Percentiles rank a stretch among this genome's conserved stretches.
phyloP scores from a whole-genome alignment of 1,140 invertebrate species.

The Drosophila ananassae region DNA sequence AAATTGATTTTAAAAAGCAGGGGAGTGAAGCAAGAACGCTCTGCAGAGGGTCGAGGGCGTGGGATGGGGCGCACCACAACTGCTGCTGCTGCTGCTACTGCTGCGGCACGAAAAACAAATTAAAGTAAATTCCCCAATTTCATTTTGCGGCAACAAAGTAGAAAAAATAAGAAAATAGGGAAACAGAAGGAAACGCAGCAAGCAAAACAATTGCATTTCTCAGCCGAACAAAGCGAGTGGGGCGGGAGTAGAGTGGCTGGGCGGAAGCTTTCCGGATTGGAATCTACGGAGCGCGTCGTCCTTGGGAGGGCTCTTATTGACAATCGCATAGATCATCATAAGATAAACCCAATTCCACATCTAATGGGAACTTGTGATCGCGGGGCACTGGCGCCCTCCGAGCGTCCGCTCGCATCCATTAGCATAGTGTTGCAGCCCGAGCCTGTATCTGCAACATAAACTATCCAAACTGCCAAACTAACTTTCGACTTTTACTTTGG shows the following conservation, averaged over 20 bases:
- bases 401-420: constrained; percentile 9
- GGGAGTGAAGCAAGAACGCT: constrained; percentile 2
- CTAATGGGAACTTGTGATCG: constrained; percentile 35
- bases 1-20: constrained; percentile 80
- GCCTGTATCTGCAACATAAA: constrained; percentile 24
- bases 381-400: no score
- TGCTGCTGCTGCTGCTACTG: constrained; percentile 42
- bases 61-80: constrained; percentile 23
- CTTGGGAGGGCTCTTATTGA: constrained; percentile 37
- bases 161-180: constrained; percentile 37
- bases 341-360: constrained; percentile 38
- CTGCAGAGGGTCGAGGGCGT: not conserved
- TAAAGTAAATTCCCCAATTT: constrained; percentile 82
- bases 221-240: constrained; percentile 18
- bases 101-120: constrained; percentile 80
- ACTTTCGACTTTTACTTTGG: constrained; percentile 73
- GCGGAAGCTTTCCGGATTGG: constrained; percentile 9
- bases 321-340: constrained; percentile 35
- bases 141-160: constrained; percentile 75
- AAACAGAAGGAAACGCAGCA: constrained; percentile 64
- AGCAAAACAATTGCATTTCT: constrained; percentile 76
- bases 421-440: constrained; percentile 15
- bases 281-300: constrained; percentile 16
- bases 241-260: constrained; percentile 10
- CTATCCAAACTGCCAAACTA: constrained; percentile 61